A percentile compares a stretch with the other conserved stretches of the same genome.
Evolutionary conservation across 2,113 vertebrate genomes (phyloP).

Genomic region (Syngnathus floridae): DNA sequence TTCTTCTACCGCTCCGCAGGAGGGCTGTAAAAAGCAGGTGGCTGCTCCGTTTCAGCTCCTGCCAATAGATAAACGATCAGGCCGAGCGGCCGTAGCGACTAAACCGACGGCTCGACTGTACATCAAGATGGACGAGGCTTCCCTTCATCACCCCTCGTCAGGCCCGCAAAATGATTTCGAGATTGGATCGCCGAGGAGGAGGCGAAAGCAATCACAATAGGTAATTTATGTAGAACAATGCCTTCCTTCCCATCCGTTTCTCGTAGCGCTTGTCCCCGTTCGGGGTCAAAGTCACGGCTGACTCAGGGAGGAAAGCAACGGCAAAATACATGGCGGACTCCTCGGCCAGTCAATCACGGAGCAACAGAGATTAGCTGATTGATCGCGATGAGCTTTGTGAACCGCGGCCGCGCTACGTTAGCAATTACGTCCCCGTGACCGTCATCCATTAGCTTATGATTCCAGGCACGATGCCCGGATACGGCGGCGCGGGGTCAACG

Average conservation of each 20-base stretch:
- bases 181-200: neutral
- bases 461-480: neutral
- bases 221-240: neutral
- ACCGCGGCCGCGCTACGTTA: neutral
- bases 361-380: neutral
- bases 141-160: neutral
- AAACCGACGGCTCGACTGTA: neutral
- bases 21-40: slow-evolving; percentile 61
- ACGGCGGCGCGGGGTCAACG: neutral
- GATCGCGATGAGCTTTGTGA: neutral
- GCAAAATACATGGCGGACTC: neutral
- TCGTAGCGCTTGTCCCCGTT: neutral
- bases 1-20: slow-evolving; percentile 24
- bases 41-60: slow-evolving; percentile 31
- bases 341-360: neutral
- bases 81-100: slow-evolving; percentile 12
- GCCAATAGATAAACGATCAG: slow-evolving; percentile 69
- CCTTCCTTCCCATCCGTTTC: neutral
- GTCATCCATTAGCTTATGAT: neutral
- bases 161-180: neutral
- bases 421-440: neutral
- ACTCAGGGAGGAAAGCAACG: neutral
- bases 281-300: neutral
- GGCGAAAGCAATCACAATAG: neutral
- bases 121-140: neutral